These are phyloP conservation scores for Zaprionus inermis DNA, from an alignment of 1,140 invertebrate genomes.

Conservation along the genomic window DNA sequence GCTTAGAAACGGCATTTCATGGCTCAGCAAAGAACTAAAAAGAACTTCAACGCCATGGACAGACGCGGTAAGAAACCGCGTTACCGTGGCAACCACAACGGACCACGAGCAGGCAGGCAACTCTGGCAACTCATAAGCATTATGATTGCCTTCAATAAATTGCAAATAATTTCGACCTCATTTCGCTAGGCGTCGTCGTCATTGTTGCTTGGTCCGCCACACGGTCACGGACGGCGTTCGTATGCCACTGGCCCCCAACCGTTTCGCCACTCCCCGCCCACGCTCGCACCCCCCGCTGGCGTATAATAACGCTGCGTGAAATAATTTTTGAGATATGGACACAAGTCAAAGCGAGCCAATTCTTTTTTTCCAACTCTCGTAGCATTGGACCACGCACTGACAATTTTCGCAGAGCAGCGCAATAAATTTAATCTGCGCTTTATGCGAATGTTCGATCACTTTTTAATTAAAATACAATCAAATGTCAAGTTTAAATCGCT, in stretches of 20 bases:
- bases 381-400: conserved; percentile 63
- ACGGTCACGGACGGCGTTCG: conserved; percentile 70
- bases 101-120: conserved; percentile 5
- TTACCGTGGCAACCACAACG: conserved; percentile 24
- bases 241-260: conserved; percentile 40
- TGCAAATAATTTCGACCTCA: conserved; percentile 83
- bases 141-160: conserved; percentile 82
- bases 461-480: conserved; percentile 83
- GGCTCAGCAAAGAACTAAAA: conserved; percentile 75
- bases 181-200: conserved; percentile 62
- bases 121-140: conserved; percentile 70
- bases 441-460: conserved; percentile 60
- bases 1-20: conserved; percentile 66
- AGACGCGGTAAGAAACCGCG: conserved; percentile 32
- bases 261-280: conserved; percentile 27
- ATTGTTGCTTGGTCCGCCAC: conserved; percentile 49
- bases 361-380: conserved; percentile 6
- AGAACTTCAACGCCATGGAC: conserved; percentile 51
- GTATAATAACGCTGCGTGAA: conserved; percentile 68
- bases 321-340: conserved; percentile 71
- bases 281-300: conserved; percentile 22
- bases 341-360: conserved; percentile 50
- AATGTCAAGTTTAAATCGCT: conserved; percentile 79
- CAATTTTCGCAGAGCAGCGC: conserved; percentile 51
- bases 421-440: conserved; percentile 64